phyloP scores from a whole-genome alignment of 2,888 invertebrate genomes.

The Adelphocoris suturalis region DNA sequence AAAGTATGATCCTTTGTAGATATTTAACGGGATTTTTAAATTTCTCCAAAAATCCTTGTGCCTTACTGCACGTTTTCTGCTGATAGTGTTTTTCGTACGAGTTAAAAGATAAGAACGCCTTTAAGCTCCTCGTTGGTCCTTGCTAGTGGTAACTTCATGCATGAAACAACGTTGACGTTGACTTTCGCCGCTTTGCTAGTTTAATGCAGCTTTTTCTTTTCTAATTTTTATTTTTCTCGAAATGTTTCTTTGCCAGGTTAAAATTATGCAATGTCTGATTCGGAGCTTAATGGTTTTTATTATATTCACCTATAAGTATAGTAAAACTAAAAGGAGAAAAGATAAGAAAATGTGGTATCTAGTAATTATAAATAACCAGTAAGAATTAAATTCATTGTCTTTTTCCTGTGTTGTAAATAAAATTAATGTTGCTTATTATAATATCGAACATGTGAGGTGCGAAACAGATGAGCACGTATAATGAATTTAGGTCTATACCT shows the following conservation, averaged over 20 bases:
- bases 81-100: slow-evolving; percentile 64
- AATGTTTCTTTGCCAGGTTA: slow-evolving; percentile 8
- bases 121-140: slow-evolving; percentile 53
- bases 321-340: slow-evolving; percentile 3
- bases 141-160: neutral
- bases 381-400: slow-evolving; percentile 39
- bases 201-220: neutral
- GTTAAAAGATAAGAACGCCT: slow-evolving; percentile 19
- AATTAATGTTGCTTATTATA: slow-evolving; percentile 43
- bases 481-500: slow-evolving; percentile 49
- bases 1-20: slow-evolving; percentile 54
- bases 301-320: slow-evolving; percentile 34
- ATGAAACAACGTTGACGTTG: neutral
- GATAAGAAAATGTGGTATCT: slow-evolving; percentile 52
- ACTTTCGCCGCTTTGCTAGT: slow-evolving; percentile 29
- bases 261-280: slow-evolving; percentile 52
- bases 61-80: slow-evolving; percentile 73
- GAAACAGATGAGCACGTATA: slow-evolving; percentile 43
- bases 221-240: neutral
- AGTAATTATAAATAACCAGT: slow-evolving; percentile 58
- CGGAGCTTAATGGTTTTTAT: slow-evolving; percentile 48
- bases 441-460: neutral
- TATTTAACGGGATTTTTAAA: slow-evolving; percentile 65
- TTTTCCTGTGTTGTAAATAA: slow-evolving; percentile 72
- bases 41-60: slow-evolving; percentile 71